These are phyloP conservation scores for Circaetus cinerascens DNA, from an alignment of 2,113 vertebrate species.

Conservation along the genomic window DNA sequence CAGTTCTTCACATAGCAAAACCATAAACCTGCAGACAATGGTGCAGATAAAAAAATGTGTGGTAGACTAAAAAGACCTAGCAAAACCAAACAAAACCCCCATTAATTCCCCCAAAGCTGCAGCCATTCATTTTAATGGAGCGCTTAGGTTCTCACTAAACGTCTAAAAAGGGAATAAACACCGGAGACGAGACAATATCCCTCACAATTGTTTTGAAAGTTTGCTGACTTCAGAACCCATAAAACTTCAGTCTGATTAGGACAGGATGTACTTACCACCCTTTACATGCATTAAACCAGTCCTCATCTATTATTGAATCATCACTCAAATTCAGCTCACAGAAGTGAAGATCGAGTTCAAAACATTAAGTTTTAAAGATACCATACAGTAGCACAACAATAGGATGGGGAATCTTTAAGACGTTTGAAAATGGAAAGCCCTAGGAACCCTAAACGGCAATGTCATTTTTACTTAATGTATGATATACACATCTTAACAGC, in stretches of 20 bases:
- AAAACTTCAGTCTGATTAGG: not conserved
- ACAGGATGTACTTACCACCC: not conserved
- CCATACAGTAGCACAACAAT: not conserved
- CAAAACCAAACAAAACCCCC: not conserved
- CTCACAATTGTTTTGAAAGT: not conserved
- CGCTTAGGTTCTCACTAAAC: not conserved
- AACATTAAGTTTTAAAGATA: not conserved
- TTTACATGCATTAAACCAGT: not conserved
- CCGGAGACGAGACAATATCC: not conserved
- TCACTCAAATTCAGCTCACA: not conserved
- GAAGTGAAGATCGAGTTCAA: not conserved
- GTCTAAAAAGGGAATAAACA: not conserved
- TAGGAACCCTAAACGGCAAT: not conserved
- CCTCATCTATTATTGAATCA: not conserved
- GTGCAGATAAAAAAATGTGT: not conserved
- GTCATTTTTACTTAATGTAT: not conserved
- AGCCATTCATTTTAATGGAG: not conserved
- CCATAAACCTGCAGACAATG: not conserved
- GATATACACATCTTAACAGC: accelerated
- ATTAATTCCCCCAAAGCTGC: not conserved
- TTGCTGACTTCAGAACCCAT: not conserved
- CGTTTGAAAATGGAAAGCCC: not conserved
- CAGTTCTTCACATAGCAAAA: not conserved
- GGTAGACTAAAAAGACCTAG: not conserved
- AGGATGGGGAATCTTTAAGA: not conserved